Percentiles rank a stretch among this genome's conserved stretches.
phyloP scores from a whole-genome alignment of 1,140 invertebrate genomes.

The Pentalonia nigronervosa region DNA sequence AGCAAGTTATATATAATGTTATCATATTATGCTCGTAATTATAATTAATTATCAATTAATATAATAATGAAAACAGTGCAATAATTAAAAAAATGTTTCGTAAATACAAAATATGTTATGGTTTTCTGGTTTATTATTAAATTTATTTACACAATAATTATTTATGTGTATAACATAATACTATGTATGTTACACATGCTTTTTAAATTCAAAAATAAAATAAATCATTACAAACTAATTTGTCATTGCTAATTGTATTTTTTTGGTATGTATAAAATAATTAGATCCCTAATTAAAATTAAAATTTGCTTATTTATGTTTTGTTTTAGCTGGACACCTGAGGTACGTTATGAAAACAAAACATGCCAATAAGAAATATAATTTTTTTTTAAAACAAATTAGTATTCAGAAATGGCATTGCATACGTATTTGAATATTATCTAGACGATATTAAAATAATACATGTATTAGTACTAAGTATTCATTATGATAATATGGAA shows the following conservation, averaged over 20 bases:
- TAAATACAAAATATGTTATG: not conserved
- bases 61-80: too few relatives aligned
- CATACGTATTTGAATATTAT: too few relatives aligned
- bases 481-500: too few relatives aligned
- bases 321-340: not conserved
- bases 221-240: not conserved
- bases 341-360: not conserved
- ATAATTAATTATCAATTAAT: too few relatives aligned
- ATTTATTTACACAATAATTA: not conserved
- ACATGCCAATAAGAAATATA: too few relatives aligned
- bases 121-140: not conserved
- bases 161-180: not conserved
- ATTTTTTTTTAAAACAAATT: too few relatives aligned
- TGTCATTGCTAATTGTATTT: not conserved
- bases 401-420: too few relatives aligned
- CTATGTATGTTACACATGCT: too few relatives aligned
- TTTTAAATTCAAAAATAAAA: not conserved
- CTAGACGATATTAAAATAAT: too few relatives aligned
- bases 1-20: not conserved
- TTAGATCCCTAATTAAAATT: too few relatives aligned
- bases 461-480: too few relatives aligned
- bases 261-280: not conserved
- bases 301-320: not conserved
- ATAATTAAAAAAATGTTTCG: not conserved
- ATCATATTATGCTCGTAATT: too few relatives aligned